Base-by-base conservation (phyloP, 2,113 vertebrate genomes). In the Meriones unguiculatus region DNA sequence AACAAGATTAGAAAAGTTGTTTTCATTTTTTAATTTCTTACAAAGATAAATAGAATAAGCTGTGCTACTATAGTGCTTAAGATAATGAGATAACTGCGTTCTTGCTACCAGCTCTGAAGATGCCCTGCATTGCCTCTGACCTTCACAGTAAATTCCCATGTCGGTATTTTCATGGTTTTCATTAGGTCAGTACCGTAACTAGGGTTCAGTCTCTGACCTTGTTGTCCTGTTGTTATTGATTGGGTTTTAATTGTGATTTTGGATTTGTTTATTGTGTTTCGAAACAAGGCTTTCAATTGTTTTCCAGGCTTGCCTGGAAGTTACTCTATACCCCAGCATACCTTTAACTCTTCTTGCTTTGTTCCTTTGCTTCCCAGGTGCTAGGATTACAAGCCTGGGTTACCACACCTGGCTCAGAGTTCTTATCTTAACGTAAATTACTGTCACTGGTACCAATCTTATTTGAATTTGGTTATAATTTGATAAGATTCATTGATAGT, bases 401-500 rank as follows among this genome's bases (percentile, higher is more conserved):
- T 30, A 52, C 5, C 17, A 57, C 32, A 38, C 1, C 13, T 25
- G 65, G 14, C 67, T n/a, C 85, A 52, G 20, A 70, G 30, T 70
- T 59, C 69, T 0, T 46, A 22, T 52, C 46, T 62, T 81, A 91
- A 65, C 28, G 1, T 82, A 50, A 25, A 38, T 2, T 17, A 17
- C 22, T 59, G 54, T 80, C 7, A 54, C 0, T 25, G 62, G 8
- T 91, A 50, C 30, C 69, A 35, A 32, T 25, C 69, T 62, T 72
- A 89, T 54, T 90, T 93, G 59, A 95, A 90, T 67, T 24, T 28
- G 85, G 78, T 96, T 84, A 18, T 14, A 6, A 81, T 88, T 93
- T 69, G 13, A 89, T 46, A 89, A 76, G 72, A 94, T 81, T 85
- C n/a, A 35, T 84, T 85, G 35, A 59, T 59, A 41, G 41, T 41